Evolutionary conservation across 2,888 invertebrate species (phyloP), one percentile per base, ranked within the genome.

Genomic region (Megaustenia siamemsis): DNA sequence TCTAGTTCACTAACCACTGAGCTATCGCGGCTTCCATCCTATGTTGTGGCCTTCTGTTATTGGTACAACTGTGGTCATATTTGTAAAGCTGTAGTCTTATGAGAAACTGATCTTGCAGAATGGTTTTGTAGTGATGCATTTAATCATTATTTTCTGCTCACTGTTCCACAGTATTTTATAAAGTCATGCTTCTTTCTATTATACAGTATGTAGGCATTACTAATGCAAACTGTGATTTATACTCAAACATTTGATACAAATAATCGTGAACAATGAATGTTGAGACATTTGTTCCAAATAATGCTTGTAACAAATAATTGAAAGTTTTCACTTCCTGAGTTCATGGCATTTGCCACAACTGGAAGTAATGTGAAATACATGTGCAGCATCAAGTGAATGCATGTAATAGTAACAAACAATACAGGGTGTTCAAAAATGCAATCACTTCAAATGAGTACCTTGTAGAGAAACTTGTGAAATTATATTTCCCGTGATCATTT

Each of bases 261-360:
- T 40, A 38, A 60, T n/a, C n/a, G n/a, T n/a, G 10, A 18, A 49
- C 18, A 18, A 49, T n/a, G n/a, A n/a, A n/a, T n/a, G n/a, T 40
- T 73, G 73, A 35, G 73, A 18, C 49, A 73, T n/a, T 45, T 71
- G 15, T 71, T 71, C n/a, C n/a, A 73, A 71, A 71, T 40, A 38
- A 60, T n/a, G n/a, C n/a, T 60, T 1, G 3, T 35, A 38, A 66
- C 18, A 38, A 66, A 32, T 69, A 24, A 24, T 10, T 10, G 12
- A 28, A 21, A 21, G 18, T 40, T 32, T 73, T 73, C 32, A 45
- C n/a, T 49, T 73, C 73, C 73, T 73, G 73, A 73, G 73, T 73
- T 73, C 32, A 73, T 73, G 45, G 32, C 73, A 73, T 73, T 4
- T 28, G 28, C 18, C 49, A 45, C 28, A 45, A 28, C 43, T 73